Conservation (phyloP, 2,113 vertebrate species). For the Falcunculus frontatus region DNA sequence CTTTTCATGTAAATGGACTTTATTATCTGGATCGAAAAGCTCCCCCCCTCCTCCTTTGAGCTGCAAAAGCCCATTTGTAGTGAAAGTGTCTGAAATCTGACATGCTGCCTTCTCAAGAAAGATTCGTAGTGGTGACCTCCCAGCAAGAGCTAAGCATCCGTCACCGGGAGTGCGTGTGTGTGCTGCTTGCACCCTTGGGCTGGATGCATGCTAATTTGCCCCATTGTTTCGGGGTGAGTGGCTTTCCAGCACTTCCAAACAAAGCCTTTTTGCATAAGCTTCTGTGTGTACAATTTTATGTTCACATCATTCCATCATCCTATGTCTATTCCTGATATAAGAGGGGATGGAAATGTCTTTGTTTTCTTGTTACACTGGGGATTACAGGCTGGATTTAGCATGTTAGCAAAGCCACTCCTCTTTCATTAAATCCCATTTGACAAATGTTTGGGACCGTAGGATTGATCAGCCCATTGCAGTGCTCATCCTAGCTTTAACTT, state of each 20-base stretch:
- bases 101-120: constrained; percentile 74
- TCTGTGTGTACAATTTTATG: constrained; percentile 68
- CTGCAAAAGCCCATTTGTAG: constrained; percentile 71
- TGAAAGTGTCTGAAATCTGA: constrained; percentile 76
- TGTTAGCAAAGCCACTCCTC: constrained; percentile 42
- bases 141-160: constrained; percentile 78
- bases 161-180: constrained; percentile 61
- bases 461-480: constrained; percentile 2
- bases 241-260: constrained; percentile 79
- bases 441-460: constrained; percentile 28
- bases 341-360: constrained; percentile 55
- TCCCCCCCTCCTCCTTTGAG: constrained; percentile 53
- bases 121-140: constrained; percentile 74
- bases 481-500: constrained; percentile 15
- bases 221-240: constrained; percentile 89
- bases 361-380: constrained; percentile 53
- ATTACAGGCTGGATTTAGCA: constrained; percentile 62
- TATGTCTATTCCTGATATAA: constrained; percentile 52
- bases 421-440: constrained; percentile 64
- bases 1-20: constrained; percentile 81
- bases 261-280: constrained; percentile 80
- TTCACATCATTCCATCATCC: constrained; percentile 80
- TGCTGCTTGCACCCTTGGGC: constrained; percentile 66
- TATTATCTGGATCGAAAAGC: constrained; percentile 74
- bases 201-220: constrained; percentile 80